Evolutionary conservation across 1,140 invertebrate species (phyloP).

Genomic region (Ceratitis capitata): DNA sequence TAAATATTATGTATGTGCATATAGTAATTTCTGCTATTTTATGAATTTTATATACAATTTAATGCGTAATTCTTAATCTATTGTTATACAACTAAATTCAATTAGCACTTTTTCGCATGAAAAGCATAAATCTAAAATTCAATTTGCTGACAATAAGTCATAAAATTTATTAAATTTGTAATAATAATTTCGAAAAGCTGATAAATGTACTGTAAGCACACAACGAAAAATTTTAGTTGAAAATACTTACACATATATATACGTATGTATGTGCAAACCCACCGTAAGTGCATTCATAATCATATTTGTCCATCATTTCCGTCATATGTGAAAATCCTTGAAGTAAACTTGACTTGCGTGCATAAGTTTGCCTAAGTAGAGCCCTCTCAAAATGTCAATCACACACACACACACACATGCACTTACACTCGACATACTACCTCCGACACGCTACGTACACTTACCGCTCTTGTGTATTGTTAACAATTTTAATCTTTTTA

Average conservation of each 20-base stretch:
- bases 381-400: neutral
- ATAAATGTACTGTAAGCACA: neutral
- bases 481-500: no score
- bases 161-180: neutral
- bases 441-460: neutral
- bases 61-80: no score
- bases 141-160: neutral
- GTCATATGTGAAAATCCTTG: neutral
- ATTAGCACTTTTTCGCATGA: neutral
- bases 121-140: neutral
- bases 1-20: no score
- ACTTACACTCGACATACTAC: neutral
- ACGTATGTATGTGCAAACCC: neutral
- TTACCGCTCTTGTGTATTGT: no score
- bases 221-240: neutral
- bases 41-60: no score
- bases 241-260: neutral
- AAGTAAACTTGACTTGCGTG: neutral
- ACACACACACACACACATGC: neutral
- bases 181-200: neutral
- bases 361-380: neutral
- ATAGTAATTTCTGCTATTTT: no score
- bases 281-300: neutral
- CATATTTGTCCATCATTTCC: conserved; percentile 12
- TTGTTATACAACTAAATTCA: neutral